Conservation (phyloP, 1,140 invertebrate species). For the Leptopilina boulardi region DNA sequence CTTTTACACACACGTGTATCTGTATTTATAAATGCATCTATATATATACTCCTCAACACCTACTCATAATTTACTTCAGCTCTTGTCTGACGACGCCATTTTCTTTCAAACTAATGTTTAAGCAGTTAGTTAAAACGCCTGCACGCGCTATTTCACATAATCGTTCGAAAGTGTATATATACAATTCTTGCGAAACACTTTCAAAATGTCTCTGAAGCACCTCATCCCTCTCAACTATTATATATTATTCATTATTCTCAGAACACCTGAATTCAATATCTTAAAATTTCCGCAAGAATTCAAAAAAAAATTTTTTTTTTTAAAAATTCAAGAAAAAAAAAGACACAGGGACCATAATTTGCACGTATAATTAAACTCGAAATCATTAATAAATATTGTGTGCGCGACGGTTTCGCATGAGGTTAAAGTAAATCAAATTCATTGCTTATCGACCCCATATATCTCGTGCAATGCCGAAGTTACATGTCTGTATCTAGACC, state of each 20-base stretch:
- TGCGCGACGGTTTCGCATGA: not conserved
- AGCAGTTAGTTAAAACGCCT: conserved; percentile 5
- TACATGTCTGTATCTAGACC: conserved; percentile 64
- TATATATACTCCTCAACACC: conserved; percentile 7
- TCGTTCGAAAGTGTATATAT: not conserved
- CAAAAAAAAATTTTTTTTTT: too few relatives aligned
- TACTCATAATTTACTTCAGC: conserved; percentile 26
- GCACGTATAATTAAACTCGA: not conserved
- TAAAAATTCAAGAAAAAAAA: too few relatives aligned
- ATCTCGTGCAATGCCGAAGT: conserved; percentile 60
- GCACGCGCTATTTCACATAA: conserved; percentile 23
- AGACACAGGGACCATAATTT: not conserved
- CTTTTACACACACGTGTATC: not conserved
- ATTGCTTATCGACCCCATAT: conserved; percentile 55
- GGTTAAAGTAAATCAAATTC: conserved; percentile 46
- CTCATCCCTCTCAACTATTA: not conserved
- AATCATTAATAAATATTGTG: conserved; percentile 9
- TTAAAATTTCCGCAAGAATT: too few relatives aligned
- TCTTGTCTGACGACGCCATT: not conserved
- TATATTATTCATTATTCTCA: too few relatives aligned
- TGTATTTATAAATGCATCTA: too few relatives aligned
- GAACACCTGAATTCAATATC: too few relatives aligned
- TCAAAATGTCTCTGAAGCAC: conserved; percentile 12
- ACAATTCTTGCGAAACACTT: conserved; percentile 11
- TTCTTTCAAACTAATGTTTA: conserved; percentile 15